A percentile compares a stretch with the other conserved stretches of the same genome.
Evolutionary conservation across 2,888 invertebrate genomes (phyloP).

Genomic region (Cotesia congregata): DNA sequence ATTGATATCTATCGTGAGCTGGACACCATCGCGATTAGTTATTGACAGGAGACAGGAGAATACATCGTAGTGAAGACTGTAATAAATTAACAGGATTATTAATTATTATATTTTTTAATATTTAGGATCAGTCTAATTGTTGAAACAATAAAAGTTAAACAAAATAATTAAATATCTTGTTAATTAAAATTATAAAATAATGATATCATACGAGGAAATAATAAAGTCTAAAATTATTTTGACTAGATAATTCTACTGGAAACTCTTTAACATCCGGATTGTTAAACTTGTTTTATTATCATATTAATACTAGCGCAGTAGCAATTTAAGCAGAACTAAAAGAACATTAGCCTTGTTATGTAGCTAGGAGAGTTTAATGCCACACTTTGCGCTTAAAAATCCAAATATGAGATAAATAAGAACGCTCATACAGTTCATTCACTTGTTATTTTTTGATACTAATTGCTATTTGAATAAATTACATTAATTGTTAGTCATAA

Average conservation of each 20-base stretch:
- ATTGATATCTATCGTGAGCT: slow-evolving; percentile 36
- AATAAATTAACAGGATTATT: too few relatives aligned
- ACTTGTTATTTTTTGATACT: not conserved
- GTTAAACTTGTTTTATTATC: not conserved
- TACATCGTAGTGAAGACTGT: slow-evolving; percentile 10
- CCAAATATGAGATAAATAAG: not conserved
- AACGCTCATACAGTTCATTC: not conserved
- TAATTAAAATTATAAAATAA: too few relatives aligned
- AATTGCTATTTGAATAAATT: not conserved
- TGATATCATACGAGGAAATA: too few relatives aligned
- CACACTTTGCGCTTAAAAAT: not conserved
- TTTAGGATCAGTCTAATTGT: too few relatives aligned
- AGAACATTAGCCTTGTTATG: not conserved
- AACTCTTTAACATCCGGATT: not conserved
- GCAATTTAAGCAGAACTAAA: not conserved
- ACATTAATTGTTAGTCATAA: not conserved
- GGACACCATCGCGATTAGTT: slow-evolving; percentile 41
- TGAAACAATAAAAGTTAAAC: too few relatives aligned
- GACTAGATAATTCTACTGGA: too few relatives aligned
- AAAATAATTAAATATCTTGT: too few relatives aligned
- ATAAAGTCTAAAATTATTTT: too few relatives aligned
- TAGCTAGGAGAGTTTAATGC: not conserved
- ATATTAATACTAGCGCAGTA: not conserved
- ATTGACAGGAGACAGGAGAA: slow-evolving; percentile 39
- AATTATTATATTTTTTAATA: too few relatives aligned